phyloP scores from a whole-genome alignment of 2,113 vertebrate genomes.

The Eurypyga helias region DNA sequence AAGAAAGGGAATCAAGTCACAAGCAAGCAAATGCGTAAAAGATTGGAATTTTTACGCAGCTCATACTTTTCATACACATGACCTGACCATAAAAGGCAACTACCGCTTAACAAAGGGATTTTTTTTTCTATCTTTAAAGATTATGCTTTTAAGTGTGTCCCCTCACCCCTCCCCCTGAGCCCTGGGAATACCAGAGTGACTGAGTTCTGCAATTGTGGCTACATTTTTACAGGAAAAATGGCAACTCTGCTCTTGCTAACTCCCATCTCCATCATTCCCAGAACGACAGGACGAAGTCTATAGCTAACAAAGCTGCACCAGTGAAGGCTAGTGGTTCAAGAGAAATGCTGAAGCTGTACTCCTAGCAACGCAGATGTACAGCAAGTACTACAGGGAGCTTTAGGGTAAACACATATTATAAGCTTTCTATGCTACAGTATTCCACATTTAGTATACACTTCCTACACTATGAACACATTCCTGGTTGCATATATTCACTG shows the following conservation, averaged over 20 bases:
- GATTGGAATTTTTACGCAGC: not conserved
- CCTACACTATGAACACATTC: not conserved
- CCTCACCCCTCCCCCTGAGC: accelerated
- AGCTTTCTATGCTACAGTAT: not conserved
- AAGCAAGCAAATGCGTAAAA: not conserved
- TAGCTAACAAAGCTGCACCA: not conserved
- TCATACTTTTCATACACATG: not conserved
- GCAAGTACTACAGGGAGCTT: not conserved
- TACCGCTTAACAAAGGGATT: not conserved
- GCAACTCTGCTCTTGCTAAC: not conserved
- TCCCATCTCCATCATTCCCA: not conserved
- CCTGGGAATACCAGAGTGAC: not conserved
- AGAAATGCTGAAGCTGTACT: not conserved
- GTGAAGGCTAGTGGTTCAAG: not conserved
- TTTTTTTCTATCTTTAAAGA: not conserved
- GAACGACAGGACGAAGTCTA: not conserved
- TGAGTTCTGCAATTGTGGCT: not conserved
- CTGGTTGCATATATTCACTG: not conserved
- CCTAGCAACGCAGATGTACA: accelerated
- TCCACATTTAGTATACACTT: not conserved
- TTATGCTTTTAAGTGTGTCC: not conserved
- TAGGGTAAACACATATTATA: not conserved
- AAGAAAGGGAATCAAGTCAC: not conserved
- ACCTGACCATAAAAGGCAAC: not conserved
- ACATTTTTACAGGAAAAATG: not conserved